Percentiles rank a stretch among this genome's conserved stretches.
Conservation (phyloP, 2,888 invertebrate genomes). For the Notocelia uddmanniana region DNA sequence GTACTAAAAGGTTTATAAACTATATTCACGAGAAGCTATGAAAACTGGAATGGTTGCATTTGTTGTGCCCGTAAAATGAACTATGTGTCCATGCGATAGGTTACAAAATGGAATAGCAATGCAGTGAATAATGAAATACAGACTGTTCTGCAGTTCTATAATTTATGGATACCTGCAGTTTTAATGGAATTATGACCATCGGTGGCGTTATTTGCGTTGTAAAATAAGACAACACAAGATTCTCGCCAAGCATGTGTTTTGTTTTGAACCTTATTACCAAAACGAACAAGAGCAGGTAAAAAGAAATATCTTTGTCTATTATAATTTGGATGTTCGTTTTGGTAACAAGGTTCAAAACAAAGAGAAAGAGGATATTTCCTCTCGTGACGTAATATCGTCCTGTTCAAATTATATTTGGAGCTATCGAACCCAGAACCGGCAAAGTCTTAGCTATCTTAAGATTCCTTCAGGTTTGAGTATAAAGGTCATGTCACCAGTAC, state of each 20-base stretch:
- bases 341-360: no score
- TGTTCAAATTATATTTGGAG: not conserved
- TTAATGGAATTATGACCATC: not conserved
- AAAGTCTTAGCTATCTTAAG: no score
- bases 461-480: no score
- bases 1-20: not conserved
- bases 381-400: not conserved
- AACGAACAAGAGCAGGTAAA: no score
- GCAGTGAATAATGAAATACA: not conserved
- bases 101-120: not conserved
- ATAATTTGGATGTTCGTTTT: no score
- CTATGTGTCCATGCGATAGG: not conserved
- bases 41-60: not conserved
- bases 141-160: not conserved
- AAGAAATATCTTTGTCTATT: no score
- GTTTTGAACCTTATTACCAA: no score
- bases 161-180: not conserved
- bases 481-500: no score
- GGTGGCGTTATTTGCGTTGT: not conserved
- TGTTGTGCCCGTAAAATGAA: not conserved
- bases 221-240: not conserved
- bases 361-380: not conserved
- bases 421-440: no score
- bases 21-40: not conserved
- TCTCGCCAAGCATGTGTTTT: not conserved